These are phyloP conservation scores for Chaetodon trifasciatus DNA, from an alignment of 2,797 vertebrate genomes.

Conservation along the genomic window DNA sequence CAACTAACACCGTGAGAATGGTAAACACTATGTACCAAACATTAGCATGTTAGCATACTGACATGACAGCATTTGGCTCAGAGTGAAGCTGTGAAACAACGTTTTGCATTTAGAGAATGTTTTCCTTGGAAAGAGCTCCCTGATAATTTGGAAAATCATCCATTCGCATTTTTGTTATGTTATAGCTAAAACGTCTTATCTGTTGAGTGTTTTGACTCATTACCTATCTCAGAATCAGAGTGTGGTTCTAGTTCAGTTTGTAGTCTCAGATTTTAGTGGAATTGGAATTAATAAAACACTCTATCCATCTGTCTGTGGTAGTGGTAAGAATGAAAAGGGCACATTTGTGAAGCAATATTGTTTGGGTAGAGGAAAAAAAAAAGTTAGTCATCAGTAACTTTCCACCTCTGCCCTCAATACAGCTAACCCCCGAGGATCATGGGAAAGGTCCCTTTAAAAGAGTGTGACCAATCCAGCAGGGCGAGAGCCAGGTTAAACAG, in stretches of 20 bases:
- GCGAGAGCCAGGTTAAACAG: constrained; percentile 68
- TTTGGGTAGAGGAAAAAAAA: background rate
- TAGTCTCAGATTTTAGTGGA: background rate
- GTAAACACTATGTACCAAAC: too few species aligned
- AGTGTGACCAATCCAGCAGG: constrained; percentile 69
- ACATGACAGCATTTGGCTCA: too few species aligned
- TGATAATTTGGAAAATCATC: background rate
- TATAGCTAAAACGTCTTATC: background rate
- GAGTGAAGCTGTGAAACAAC: background rate
- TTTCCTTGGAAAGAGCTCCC: background rate
- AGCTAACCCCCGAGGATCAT: constrained; percentile 59
- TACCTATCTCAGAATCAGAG: background rate
- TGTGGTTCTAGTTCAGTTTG: background rate
- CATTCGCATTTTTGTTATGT: background rate
- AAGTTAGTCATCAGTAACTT: constrained; percentile 20
- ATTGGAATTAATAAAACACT: background rate
- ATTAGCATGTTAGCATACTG: too few species aligned
- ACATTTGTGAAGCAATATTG: background rate
- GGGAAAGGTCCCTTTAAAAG: constrained; percentile 69
- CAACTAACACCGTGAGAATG: too few species aligned
- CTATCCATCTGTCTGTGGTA: background rate
- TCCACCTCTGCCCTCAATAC: constrained; percentile 33
- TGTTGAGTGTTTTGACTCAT: background rate
- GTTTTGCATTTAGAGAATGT: background rate
- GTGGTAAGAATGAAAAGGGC: background rate